phyloP scores from a whole-genome alignment of 1,140 invertebrate genomes.

The silkworm (Bombyx mori) region ASM3026992v2 NC_085115.1:5748501-5749000 shows the following conservation, averaged over 20 bases:
- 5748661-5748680: conserved; percentile 24
- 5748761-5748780: conserved; percentile 31
- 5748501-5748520: conserved; percentile 42
- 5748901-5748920: too few relatives aligned
- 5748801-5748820: too few relatives aligned
- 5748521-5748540: conserved; percentile 31
- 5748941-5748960: background rate
- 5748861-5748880: background rate
- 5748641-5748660: conserved; percentile 35
- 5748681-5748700: conserved; percentile 38
- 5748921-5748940: background rate
- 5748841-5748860: background rate
- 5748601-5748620: conserved; percentile 33
- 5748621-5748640: conserved; percentile 48
- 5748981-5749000: too few relatives aligned
- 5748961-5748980: too few relatives aligned
- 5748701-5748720: conserved; percentile 29
- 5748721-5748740: conserved; percentile 43
- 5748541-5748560: conserved; percentile 38
- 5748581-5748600: conserved; percentile 40
- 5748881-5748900: background rate
- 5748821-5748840: too few relatives aligned
- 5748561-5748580: conserved; percentile 38
- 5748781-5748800: too few relatives aligned
- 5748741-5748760: conserved; percentile 42